phyloP scores from a whole-genome alignment of 2,888 invertebrate genomes.

The Lamellibrachia satsuma region DNA sequence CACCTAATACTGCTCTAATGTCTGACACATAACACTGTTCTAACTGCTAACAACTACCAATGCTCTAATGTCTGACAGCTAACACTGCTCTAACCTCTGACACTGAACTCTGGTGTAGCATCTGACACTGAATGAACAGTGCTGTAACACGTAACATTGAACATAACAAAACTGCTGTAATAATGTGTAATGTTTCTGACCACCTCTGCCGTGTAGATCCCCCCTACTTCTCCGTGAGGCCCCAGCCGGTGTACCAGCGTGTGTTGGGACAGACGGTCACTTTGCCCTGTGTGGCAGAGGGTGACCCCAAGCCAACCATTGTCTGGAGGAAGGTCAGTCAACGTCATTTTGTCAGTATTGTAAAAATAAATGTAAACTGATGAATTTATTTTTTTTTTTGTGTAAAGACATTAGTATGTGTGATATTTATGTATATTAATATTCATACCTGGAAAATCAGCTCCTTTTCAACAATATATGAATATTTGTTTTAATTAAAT shows the following conservation, averaged over 20 bases:
- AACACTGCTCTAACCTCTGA: background rate
- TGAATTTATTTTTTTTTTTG: background rate
- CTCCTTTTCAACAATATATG: too few relatives aligned
- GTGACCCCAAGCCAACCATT: slow-evolving; percentile 71
- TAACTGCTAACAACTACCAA: too few relatives aligned
- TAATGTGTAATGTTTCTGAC: background rate
- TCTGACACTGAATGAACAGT: background rate
- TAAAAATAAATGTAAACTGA: background rate
- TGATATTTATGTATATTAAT: too few relatives aligned
- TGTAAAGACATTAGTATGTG: background rate
- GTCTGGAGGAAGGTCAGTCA: slow-evolving; percentile 82
- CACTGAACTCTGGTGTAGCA: background rate
- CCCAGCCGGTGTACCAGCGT: slow-evolving; percentile 89
- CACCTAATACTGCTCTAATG: too few relatives aligned
- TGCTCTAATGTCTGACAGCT: background rate
- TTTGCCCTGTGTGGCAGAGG: slow-evolving; percentile 93
- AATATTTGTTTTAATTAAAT: too few relatives aligned
- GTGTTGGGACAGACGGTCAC: slow-evolving; percentile 90
- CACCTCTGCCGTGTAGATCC: slow-evolving; percentile 75
- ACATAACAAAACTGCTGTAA: background rate
- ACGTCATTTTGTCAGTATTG: slow-evolving; percentile 39
- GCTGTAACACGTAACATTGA: too few relatives aligned
- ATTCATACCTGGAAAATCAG: too few relatives aligned
- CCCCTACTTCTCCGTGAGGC: slow-evolving; percentile 88
- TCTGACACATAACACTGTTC: too few relatives aligned